Conservation (phyloP, 2,797 vertebrate species). For the Muscicapa comitata region DNA sequence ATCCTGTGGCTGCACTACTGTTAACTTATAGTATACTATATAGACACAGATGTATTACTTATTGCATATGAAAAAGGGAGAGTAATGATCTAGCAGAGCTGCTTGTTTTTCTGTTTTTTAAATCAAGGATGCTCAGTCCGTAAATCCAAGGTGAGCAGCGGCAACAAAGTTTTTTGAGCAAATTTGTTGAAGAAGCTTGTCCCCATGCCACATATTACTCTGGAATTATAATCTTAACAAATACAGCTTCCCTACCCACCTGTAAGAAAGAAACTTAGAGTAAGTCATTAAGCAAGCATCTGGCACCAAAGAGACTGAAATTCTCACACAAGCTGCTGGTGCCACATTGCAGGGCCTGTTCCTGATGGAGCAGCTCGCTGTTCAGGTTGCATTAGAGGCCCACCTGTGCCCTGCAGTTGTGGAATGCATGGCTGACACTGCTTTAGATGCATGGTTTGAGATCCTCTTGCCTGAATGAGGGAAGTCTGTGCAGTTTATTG, state of each 20-base stretch:
- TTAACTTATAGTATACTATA: not conserved
- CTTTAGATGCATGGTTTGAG: not conserved
- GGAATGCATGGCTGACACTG: not conserved
- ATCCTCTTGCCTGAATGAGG: not conserved
- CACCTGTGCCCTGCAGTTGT: not conserved
- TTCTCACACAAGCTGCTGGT: not conserved
- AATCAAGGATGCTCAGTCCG: not conserved
- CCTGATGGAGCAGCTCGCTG: fast-evolving
- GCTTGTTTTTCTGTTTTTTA: not conserved
- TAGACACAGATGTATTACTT: not conserved
- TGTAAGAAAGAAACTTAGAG: not conserved
- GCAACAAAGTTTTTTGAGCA: not conserved
- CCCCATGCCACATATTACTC: fast-evolving
- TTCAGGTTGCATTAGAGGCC: not conserved
- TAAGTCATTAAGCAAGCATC: not conserved
- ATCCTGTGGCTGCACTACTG: not conserved
- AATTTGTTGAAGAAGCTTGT: not conserved
- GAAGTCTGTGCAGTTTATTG: not conserved
- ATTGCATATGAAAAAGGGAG: not conserved
- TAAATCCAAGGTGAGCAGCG: not conserved
- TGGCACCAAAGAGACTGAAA: not conserved
- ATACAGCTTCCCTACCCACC: not conserved
- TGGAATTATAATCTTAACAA: not conserved
- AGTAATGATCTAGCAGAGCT: not conserved
- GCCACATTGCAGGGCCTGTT: not conserved